Evolutionary conservation across 2,797 vertebrate species (phyloP).

Genomic region (Anguilla anguilla): DNA sequence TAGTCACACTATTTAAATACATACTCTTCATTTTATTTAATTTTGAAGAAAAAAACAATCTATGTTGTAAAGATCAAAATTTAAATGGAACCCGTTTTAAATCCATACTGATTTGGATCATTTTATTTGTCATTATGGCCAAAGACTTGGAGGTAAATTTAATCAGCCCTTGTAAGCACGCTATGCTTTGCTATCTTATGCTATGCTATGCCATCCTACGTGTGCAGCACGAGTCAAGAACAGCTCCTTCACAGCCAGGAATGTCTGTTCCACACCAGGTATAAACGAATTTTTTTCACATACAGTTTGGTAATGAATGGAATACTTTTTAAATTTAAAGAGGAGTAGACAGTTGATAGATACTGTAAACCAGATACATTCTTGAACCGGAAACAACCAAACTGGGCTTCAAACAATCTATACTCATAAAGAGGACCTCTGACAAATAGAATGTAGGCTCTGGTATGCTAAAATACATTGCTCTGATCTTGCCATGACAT

Average conservation of each 20-base stretch:
- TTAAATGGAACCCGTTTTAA: not conserved
- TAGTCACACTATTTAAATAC: not conserved
- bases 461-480: slow-evolving; percentile 54
- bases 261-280: slow-evolving; percentile 26
- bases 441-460: slow-evolving; percentile 29
- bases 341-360: slow-evolving; percentile 40
- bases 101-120: not conserved
- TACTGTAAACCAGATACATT: slow-evolving; percentile 37
- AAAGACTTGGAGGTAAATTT: not conserved
- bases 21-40: not conserved
- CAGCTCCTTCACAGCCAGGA: not conserved
- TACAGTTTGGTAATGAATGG: not conserved
- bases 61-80: not conserved
- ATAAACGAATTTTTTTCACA: slow-evolving; percentile 16
- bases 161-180: not conserved
- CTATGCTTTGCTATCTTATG: not conserved
- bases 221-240: not conserved
- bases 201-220: not conserved
- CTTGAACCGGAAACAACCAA: slow-evolving; percentile 43
- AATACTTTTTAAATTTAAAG: slow-evolving; percentile 32
- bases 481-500: slow-evolving; percentile 45
- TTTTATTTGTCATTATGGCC: not conserved
- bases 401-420: slow-evolving; percentile 47
- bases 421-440: slow-evolving; percentile 33
- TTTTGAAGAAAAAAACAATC: not conserved